Evolutionary conservation across 2,797 vertebrate genomes (phyloP).

Genomic region (Rhinophrynus dorsalis): DNA sequence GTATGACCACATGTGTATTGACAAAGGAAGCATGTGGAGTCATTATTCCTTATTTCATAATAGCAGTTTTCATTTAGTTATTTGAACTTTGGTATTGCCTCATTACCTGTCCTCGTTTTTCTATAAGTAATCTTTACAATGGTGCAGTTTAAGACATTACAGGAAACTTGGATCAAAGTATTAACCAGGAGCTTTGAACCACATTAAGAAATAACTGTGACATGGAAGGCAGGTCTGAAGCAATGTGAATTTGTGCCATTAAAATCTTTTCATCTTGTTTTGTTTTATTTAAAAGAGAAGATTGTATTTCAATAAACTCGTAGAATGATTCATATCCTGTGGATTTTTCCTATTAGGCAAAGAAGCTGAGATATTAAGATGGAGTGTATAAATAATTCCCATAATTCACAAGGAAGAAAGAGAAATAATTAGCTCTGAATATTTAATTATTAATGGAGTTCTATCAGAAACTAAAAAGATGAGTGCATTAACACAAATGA

Average conservation of each 20-base stretch:
- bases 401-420: constrained; percentile 65
- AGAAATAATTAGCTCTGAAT: constrained; percentile 68
- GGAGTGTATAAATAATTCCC: constrained; percentile 69
- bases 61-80: no score
- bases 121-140: constrained; percentile 69
- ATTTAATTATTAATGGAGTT: constrained; percentile 68
- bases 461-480: constrained; percentile 61
- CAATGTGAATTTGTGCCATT: constrained; percentile 63
- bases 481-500: constrained; percentile 65
- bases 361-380: constrained; percentile 65
- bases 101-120: constrained; percentile 66
- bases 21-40: no score
- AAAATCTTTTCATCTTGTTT: constrained; percentile 62
- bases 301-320: constrained; percentile 60
- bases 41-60: no score
- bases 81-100: constrained; percentile 69
- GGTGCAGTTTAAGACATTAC: constrained; percentile 67
- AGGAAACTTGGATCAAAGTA: constrained; percentile 43
- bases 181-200: constrained; percentile 51
- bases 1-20: constrained; percentile 72
- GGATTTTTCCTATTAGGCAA: constrained; percentile 66
- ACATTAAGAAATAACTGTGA: constrained; percentile 48
- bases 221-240: constrained; percentile 61
- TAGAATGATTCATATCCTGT: constrained; percentile 66
- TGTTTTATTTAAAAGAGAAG: constrained; percentile 59